A percentile compares a stretch with the other conserved stretches of the same genome.
These are phyloP conservation scores for Boulengeromyrus knoepffleri DNA, from an alignment of 2,113 vertebrate species.

Conservation along the genomic window DNA sequence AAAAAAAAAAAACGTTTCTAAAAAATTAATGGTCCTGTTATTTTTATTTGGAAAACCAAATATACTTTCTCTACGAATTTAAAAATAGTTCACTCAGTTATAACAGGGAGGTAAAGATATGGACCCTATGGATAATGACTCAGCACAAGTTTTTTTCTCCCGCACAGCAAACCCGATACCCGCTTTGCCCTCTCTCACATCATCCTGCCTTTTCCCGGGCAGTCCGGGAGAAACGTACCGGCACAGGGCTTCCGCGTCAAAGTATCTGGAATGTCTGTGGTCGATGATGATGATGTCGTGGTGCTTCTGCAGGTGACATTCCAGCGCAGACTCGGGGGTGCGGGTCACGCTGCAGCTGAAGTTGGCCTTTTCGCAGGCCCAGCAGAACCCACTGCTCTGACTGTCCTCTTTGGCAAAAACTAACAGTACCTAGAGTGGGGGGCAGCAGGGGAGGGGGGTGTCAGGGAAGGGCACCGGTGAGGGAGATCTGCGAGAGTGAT, in stretches of 20 bases:
- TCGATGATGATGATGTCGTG: constrained; percentile 95
- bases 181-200: background rate
- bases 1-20: too few relatives aligned
- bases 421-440: constrained; percentile 80
- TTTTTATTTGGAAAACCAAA: background rate
- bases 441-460: constrained; percentile 32
- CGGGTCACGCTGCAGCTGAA: constrained; percentile 77
- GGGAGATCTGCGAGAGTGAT: background rate
- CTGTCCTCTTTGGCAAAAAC: constrained; percentile 97
- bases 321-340: constrained; percentile 76
- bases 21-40: background rate
- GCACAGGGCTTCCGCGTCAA: constrained; percentile 89
- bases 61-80: background rate
- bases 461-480: constrained; percentile 19
- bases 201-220: background rate
- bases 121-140: background rate
- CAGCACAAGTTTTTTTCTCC: background rate
- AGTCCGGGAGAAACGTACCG: constrained; percentile 59
- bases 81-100: background rate
- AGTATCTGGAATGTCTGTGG: constrained; percentile 84
- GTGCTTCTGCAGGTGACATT: constrained; percentile 83
- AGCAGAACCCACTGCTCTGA: constrained; percentile 87
- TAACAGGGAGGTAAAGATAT: background rate
- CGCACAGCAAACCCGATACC: background rate
- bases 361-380: constrained; percentile 88